Conservation (phyloP, 2,888 invertebrate genomes). For the Mechanitis mazaeus region DNA sequence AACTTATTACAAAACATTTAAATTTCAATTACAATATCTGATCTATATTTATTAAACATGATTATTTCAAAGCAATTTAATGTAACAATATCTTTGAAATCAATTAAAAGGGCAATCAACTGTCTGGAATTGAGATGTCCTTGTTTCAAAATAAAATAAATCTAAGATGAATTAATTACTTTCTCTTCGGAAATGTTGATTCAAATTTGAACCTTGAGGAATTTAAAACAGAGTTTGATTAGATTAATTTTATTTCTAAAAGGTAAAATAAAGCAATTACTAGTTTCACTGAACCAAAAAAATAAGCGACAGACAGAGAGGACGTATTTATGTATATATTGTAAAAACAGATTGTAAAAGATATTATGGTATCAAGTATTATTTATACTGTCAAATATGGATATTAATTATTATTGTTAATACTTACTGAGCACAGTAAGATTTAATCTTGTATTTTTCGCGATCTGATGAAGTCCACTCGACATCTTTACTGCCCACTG, state of each 20-base stretch:
- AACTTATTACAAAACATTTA: too few relatives aligned
- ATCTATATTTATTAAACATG: neutral
- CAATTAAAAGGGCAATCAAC: slow-evolving; percentile 12
- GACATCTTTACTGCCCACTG: slow-evolving; percentile 83
- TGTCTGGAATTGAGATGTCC: neutral
- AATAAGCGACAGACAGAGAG: neutral
- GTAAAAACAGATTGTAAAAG: neutral
- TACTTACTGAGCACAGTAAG: slow-evolving; percentile 91
- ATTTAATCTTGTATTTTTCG: slow-evolving; percentile 90
- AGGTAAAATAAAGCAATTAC: slow-evolving; percentile 8
- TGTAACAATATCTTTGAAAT: slow-evolving; percentile 12
- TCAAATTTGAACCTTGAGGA: neutral
- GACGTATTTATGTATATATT: neutral
- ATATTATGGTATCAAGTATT: too few relatives aligned
- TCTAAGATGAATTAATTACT: neutral
- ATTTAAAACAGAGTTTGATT: too few relatives aligned
- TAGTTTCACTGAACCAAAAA: neutral
- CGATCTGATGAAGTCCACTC: slow-evolving; percentile 92
- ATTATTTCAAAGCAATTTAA: slow-evolving; percentile 2
- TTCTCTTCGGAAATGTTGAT: slow-evolving; percentile 10
- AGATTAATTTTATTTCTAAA: neutral
- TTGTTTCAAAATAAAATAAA: too few relatives aligned
- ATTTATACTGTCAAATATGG: too few relatives aligned
- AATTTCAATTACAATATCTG: neutral
- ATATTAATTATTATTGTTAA: neutral